Percentiles rank a stretch among this genome's conserved stretches.
phyloP scores from a whole-genome alignment of 2,797 vertebrate species.

The Microctenopoma steveboyesi region DNA sequence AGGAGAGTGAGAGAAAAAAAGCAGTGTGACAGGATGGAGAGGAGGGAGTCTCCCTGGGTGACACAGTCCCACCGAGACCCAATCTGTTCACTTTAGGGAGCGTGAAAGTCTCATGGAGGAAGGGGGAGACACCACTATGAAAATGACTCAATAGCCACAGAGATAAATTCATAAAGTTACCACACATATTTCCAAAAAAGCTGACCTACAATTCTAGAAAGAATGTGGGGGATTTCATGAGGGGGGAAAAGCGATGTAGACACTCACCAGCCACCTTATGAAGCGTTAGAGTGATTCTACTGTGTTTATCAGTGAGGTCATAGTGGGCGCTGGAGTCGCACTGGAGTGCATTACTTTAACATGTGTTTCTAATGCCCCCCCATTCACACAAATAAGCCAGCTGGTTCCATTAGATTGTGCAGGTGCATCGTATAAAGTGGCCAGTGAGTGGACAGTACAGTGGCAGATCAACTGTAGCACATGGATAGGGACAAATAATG shows the following conservation, averaged over 20 bases:
- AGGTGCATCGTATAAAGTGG: too few species aligned
- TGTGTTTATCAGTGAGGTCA: too few species aligned
- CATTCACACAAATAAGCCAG: too few species aligned
- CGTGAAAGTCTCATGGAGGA: conserved; percentile 26
- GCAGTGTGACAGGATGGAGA: conserved; percentile 75
- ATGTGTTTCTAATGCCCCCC: too few species aligned
- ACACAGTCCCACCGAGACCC: conserved; percentile 86
- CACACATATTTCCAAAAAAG: not conserved
- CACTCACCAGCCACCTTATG: not conserved
- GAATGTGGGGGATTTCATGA: not conserved
- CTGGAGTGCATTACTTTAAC: too few species aligned
- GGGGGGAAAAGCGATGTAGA: not conserved
- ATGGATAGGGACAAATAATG: conserved; percentile 35
- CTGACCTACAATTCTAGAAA: not conserved
- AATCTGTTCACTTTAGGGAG: conserved; percentile 86
- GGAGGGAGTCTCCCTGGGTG: conserved; percentile 83
- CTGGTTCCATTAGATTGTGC: too few species aligned
- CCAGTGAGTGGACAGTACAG: not conserved
- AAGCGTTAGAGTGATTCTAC: too few species aligned
- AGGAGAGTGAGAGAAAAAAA: conserved; percentile 28
- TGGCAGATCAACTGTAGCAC: conserved; percentile 28
- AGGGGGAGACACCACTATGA: conserved; percentile 42
- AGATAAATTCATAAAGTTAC: conserved; percentile 6
- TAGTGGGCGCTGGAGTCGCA: too few species aligned
- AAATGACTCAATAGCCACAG: conserved; percentile 27